phyloP scores from a whole-genome alignment of 1,140 invertebrate species.

The Cotesia chilonis region DNA sequence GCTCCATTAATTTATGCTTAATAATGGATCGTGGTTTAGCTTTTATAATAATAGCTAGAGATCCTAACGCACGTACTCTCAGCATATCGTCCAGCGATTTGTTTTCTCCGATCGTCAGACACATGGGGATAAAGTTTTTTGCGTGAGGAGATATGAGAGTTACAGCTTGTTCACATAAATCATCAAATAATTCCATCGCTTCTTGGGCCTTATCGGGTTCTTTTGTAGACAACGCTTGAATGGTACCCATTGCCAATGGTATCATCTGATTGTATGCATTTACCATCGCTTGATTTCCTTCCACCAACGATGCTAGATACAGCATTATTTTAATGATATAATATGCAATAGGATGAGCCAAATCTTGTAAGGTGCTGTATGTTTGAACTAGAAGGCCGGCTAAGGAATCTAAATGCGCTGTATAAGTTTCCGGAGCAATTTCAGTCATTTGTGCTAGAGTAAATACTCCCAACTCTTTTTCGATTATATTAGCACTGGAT shows the following conservation, averaged over 20 bases:
- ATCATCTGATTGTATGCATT: conserved; percentile 73
- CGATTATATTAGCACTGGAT: conserved; percentile 65
- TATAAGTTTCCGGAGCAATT: conserved; percentile 69
- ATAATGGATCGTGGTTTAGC: conserved; percentile 79
- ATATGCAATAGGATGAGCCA: conserved; percentile 66
- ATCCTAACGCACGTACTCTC: conserved; percentile 74
- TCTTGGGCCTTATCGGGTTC: conserved; percentile 72
- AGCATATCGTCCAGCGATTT: conserved; percentile 68
- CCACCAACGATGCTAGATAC: conserved; percentile 69
- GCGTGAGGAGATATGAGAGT: conserved; percentile 73
- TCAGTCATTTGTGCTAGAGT: conserved; percentile 73
- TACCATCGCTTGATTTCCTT: conserved; percentile 69
- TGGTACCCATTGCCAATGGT: conserved; percentile 70
- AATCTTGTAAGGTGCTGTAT: conserved; percentile 63
- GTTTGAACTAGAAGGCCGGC: conserved; percentile 67
- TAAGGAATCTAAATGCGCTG: conserved; percentile 67
- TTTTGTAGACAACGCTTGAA: conserved; percentile 66
- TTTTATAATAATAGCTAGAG: conserved; percentile 72
- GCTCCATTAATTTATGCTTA: conserved; percentile 78
- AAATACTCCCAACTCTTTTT: conserved; percentile 76
- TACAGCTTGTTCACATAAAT: conserved; percentile 75
- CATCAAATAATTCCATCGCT: conserved; percentile 78
- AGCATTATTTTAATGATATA: conserved; percentile 72
- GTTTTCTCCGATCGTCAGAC: conserved; percentile 71
- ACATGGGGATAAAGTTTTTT: conserved; percentile 73